Evolutionary conservation across 2,797 vertebrate genomes (phyloP).

Genomic region (Halcyon badia): DNA sequence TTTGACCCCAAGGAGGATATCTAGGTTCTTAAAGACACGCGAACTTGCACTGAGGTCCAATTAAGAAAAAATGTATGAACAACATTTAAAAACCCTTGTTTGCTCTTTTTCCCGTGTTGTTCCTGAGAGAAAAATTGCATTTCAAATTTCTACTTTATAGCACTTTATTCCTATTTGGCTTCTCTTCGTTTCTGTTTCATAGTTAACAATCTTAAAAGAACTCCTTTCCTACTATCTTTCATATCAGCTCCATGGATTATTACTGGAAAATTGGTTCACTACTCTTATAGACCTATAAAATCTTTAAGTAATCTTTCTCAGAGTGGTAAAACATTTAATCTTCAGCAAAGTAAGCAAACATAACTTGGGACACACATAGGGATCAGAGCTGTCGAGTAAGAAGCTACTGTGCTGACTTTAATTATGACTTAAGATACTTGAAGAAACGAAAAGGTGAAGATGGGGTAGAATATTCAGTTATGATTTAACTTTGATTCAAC

Average conservation of each 20-base stretch:
- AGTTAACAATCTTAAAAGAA: neutral
- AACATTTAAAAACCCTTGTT: neutral
- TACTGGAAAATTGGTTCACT: conserved; percentile 18
- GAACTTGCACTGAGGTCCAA: neutral
- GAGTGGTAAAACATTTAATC: neutral
- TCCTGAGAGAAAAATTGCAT: neutral
- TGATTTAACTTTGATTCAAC: neutral
- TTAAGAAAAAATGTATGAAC: neutral
- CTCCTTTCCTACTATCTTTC: neutral
- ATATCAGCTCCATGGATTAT: neutral
- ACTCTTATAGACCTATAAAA: conserved; percentile 7
- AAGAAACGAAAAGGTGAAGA: neutral
- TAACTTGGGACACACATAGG: neutral
- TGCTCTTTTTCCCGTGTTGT: neutral
- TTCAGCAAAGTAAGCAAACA: conserved; percentile 29
- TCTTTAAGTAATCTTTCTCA: neutral
- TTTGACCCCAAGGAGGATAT: neutral
- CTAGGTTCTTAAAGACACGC: neutral
- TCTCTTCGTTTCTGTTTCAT: neutral
- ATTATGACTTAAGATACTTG: neutral
- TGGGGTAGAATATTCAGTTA: neutral
- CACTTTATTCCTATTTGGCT: neutral
- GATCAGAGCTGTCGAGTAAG: neutral
- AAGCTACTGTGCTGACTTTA: neutral
- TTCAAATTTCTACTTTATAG: neutral